These are phyloP conservation scores for Notodonta dromedarius DNA, from an alignment of 2,888 invertebrate genomes.

Conservation along the genomic window DNA sequence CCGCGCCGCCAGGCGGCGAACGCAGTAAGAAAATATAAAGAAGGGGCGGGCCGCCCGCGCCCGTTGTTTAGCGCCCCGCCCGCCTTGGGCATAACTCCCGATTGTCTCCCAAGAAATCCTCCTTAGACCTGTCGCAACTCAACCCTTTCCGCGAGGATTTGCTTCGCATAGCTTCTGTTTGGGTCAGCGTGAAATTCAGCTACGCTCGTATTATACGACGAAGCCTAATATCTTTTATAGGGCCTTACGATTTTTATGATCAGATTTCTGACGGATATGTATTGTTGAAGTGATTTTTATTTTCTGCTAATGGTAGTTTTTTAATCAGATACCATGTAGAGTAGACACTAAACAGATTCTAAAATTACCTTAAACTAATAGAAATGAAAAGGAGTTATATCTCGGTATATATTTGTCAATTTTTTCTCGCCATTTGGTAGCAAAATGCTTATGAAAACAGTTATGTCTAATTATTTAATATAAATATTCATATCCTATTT, in stretches of 20 bases:
- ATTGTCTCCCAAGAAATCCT: conserved; percentile 82
- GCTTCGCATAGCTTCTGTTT: conserved; percentile 79
- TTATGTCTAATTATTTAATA: neutral
- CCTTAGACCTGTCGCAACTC: conserved; percentile 80
- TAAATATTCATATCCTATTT: conserved; percentile 5
- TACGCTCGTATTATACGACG: conserved; percentile 63
- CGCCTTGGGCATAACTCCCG: conserved; percentile 83
- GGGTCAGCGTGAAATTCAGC: conserved; percentile 82
- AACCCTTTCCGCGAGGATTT: conserved; percentile 79
- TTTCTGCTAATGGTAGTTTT: neutral
- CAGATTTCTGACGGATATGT: conserved; percentile 29
- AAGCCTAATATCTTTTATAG: conserved; percentile 59
- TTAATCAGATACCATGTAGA: no score
- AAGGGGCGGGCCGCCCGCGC: conserved; percentile 85
- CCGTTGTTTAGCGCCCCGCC: conserved; percentile 84
- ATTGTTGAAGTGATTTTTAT: conserved; percentile 7
- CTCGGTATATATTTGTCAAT: no score
- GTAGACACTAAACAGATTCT: no score
- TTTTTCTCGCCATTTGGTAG: no score
- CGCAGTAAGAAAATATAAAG: conserved; percentile 89
- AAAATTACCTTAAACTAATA: no score
- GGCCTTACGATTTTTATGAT: conserved; percentile 9
- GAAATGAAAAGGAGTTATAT: no score
- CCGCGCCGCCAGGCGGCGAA: conserved; percentile 83
- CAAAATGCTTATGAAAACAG: no score